These are phyloP conservation scores for Sebastes hubbsi DNA, from an alignment of 2,797 vertebrate genomes.

Conservation along the genomic window DNA sequence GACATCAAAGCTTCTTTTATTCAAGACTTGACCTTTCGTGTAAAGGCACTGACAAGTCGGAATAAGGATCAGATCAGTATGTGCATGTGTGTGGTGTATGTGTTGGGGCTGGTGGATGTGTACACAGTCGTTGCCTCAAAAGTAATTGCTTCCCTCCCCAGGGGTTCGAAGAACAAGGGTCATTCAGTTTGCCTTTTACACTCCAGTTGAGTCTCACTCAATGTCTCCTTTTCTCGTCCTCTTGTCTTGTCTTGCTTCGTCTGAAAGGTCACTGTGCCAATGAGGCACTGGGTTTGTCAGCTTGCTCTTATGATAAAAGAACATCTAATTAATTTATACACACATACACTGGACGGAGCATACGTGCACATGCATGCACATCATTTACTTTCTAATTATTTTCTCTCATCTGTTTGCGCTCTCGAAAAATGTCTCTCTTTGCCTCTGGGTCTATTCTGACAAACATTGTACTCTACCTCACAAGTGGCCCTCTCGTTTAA, in stretches of 20 bases:
- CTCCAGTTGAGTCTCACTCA: constrained; percentile 39
- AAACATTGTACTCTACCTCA: constrained; percentile 29
- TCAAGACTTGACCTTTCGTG: constrained; percentile 51
- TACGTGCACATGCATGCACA: background rate
- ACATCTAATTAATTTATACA: constrained; percentile 53
- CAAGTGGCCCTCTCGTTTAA: constrained; percentile 9
- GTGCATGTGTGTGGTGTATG: constrained; percentile 4
- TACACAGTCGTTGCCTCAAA: constrained; percentile 22
- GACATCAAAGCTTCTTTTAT: constrained; percentile 44
- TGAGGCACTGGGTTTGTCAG: constrained; percentile 28
- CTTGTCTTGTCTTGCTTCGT: constrained; percentile 20
- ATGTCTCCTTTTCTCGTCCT: constrained; percentile 21
- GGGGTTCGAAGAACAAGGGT: constrained; percentile 46
- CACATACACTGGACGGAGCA: background rate
- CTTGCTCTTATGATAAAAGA: constrained; percentile 38
- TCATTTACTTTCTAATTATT: constrained; percentile 47
- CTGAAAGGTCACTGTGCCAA: constrained; percentile 58
- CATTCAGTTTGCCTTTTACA: constrained; percentile 61
- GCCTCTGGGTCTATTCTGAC: constrained; percentile 41
- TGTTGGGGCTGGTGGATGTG: background rate
- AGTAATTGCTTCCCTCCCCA: constrained; percentile 50
- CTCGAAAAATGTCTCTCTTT: constrained; percentile 39
- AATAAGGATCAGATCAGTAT: background rate
- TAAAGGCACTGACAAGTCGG: constrained; percentile 26
- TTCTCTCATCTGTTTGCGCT: constrained; percentile 23